Conservation (phyloP, 2,113 vertebrate species). For the Drymodes brunneopygia region DNA sequence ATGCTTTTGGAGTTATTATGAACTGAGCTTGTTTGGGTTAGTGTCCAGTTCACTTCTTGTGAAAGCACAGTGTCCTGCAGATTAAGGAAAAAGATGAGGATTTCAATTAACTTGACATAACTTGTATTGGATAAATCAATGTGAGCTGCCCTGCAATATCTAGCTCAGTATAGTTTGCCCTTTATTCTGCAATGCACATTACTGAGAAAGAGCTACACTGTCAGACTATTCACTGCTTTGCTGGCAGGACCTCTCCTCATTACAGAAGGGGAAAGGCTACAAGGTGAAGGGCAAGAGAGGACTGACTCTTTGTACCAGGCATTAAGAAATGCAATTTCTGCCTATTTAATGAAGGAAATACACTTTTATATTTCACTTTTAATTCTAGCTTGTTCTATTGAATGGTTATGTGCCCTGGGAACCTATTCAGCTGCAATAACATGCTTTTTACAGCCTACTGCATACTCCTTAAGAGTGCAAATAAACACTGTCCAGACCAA, state of each 20-base stretch:
- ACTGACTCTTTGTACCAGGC: not conserved
- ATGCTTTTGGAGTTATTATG: not conserved
- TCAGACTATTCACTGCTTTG: not conserved
- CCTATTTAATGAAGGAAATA: not conserved
- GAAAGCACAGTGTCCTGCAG: not conserved
- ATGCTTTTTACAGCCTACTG: not conserved
- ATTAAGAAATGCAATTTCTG: not conserved
- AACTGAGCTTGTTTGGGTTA: not conserved
- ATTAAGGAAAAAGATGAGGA: not conserved
- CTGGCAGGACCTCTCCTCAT: not conserved
- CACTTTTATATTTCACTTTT: not conserved
- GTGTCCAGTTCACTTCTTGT: not conserved
- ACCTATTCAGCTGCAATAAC: not conserved
- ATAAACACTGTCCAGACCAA: not conserved
- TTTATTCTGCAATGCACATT: not conserved
- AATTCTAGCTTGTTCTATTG: not conserved
- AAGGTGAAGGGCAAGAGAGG: not conserved
- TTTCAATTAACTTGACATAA: not conserved
- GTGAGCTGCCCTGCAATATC: not conserved
- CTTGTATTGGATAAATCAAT: not conserved
- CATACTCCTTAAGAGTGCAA: not conserved
- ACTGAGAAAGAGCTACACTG: not conserved
- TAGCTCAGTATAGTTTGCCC: not conserved
- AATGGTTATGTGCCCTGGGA: not conserved
- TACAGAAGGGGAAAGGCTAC: not conserved